These are phyloP conservation scores for Scarus forsteni DNA, from an alignment of 2,797 vertebrate species.

Conservation along the genomic window DNA sequence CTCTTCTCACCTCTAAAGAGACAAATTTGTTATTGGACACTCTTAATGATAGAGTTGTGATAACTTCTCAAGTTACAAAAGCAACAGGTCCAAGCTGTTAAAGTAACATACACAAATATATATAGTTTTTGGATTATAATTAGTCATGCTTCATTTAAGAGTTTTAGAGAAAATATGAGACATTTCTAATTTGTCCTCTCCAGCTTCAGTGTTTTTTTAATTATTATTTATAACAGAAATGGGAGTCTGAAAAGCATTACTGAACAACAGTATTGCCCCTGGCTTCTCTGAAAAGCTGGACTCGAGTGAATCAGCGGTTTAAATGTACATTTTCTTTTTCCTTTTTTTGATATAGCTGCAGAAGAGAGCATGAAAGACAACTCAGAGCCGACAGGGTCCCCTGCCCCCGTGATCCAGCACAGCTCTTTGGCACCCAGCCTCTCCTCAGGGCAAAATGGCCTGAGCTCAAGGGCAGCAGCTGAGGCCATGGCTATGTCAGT, in stretches of 20 bases:
- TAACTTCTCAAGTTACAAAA: too few relatives aligned
- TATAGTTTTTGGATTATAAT: too few relatives aligned
- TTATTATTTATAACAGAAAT: background rate
- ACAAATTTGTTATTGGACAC: too few relatives aligned
- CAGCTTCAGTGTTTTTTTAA: background rate
- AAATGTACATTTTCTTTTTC: slow-evolving; percentile 11
- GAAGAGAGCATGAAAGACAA: slow-evolving; percentile 93
- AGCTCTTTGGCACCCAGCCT: slow-evolving; percentile 88
- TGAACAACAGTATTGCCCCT: background rate
- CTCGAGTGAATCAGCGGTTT: background rate
- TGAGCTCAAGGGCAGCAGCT: slow-evolving; percentile 92
- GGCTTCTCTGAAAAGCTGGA: background rate
- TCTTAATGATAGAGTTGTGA: too few relatives aligned
- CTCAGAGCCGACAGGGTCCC: slow-evolving; percentile 92
- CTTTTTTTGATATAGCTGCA: slow-evolving; percentile 44
- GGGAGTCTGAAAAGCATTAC: background rate
- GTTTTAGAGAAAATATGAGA: too few relatives aligned
- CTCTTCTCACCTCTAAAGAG: too few relatives aligned
- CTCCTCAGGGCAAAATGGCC: slow-evolving; percentile 87
- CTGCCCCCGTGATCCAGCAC: slow-evolving; percentile 95
- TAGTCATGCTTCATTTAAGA: too few relatives aligned
- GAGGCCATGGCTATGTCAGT: slow-evolving; percentile 97
- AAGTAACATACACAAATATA: too few relatives aligned
- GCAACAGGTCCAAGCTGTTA: too few relatives aligned
- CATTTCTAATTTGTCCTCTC: too few relatives aligned